Base-by-base conservation (phyloP, 2,797 vertebrate genomes). In the Paedocypris micromegethes region DNA sequence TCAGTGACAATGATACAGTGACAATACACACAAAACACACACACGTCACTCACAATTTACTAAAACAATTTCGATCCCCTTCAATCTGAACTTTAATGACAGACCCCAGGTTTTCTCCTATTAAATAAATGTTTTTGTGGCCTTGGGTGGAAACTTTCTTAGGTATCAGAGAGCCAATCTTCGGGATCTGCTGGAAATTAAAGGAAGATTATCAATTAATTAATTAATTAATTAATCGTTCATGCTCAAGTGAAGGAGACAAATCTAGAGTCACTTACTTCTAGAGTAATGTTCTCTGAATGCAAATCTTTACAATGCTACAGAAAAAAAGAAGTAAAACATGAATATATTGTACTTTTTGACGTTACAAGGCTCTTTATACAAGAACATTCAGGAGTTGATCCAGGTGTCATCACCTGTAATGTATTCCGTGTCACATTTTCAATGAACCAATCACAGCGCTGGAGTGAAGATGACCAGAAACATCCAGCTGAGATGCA, bases 81-180 rank as follows among this genome's bases (percentile, higher is more conserved):
- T 85, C 87, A 78, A 95, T 80, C 77, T 88, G 87, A 77, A 96
- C 84, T 78, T 78, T 73, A 44, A 79, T 88, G n/a, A 92, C 89
- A 3, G 2, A 39, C 2, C 73, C 68, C n/a, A 97, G 91, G 83
- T 96, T 92, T 9, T 57, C 72, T 77, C 94, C 95, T 0, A 58
- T 90, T 75, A 97, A 74, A 56, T 81, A 72, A 6, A 89, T 86
- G 0, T 87, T 79, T 70, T 88, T 93, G 83, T 87, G 92, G 55
- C 95, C 94, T 49, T 91, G 77, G 44, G 90, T 87, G 39, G 93
- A 92, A 80, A 94, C 85, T 38, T 82, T 80, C 54, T 75, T 77
- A 70, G 92, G 93, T 49, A 78, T 69, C 66, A 97, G 85, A 77
- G 88, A 91, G 52, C 77, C 68, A 78, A 94, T 87, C 77, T 90